These are phyloP conservation scores for Drosophila formosana DNA, from an alignment of 2,888 invertebrate genomes.

Conservation along the genomic window DNA sequence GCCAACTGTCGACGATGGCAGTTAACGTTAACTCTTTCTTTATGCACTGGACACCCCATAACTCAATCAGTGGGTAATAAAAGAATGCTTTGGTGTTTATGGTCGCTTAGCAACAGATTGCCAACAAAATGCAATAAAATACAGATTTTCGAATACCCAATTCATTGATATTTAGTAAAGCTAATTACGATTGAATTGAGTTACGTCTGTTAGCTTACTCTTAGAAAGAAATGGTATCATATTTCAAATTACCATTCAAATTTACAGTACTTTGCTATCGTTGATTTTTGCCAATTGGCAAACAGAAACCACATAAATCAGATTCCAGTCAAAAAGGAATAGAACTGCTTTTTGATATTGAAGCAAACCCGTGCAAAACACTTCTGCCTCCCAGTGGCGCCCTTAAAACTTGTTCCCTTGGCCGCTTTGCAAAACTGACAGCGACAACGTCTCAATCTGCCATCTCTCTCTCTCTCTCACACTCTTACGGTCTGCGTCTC, in stretches of 20 bases:
- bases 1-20: slow-evolving; percentile 11
- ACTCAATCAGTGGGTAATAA: slow-evolving; percentile 24
- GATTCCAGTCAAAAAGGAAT: slow-evolving; percentile 31
- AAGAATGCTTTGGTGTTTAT: slow-evolving; percentile 3
- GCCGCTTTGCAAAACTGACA: slow-evolving; percentile 57
- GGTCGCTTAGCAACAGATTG: not conserved
- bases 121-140: not conserved
- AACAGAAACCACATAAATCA: slow-evolving; percentile 61
- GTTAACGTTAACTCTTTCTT: slow-evolving; percentile 20
- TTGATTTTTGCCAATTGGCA: slow-evolving; percentile 54
- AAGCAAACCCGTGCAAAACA: slow-evolving; percentile 15
- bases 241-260: slow-evolving; percentile 17
- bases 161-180: not conserved
- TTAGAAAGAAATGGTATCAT: not conserved
- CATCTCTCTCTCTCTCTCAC: slow-evolving; percentile 11
- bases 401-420: slow-evolving; percentile 69
- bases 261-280: slow-evolving; percentile 5
- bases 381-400: slow-evolving; percentile 24
- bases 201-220: not conserved
- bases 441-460: slow-evolving; percentile 30
- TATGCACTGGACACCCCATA: slow-evolving; percentile 20
- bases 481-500: not conserved
- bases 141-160: not conserved
- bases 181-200: not conserved
- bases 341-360: slow-evolving; percentile 25